Evolutionary conservation across 2,113 vertebrate species (phyloP).

Genomic region (Argyrosomus japonicus): DNA sequence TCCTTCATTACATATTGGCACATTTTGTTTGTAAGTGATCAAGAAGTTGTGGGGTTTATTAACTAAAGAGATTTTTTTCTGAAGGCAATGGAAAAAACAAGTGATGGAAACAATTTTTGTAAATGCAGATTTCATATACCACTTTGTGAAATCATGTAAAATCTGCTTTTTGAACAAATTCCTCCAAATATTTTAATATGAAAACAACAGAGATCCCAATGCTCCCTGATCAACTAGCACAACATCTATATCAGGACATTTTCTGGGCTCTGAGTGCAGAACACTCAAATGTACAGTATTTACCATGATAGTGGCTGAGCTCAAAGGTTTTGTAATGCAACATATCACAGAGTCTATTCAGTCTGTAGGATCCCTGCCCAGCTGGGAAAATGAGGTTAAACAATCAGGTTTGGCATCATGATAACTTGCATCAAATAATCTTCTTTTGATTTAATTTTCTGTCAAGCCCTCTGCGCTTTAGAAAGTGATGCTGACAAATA

Average conservation of each 20-base stretch:
- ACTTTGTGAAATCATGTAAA: not conserved
- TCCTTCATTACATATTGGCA: constrained; percentile 3
- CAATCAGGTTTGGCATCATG: not conserved
- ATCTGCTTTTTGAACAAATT: not conserved
- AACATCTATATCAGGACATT: not conserved
- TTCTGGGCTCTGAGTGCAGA: not conserved
- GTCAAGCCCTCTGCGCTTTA: not conserved
- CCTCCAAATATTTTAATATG: not conserved
- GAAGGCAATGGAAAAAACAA: not conserved
- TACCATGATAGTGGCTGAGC: not conserved
- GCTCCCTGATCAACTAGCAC: not conserved
- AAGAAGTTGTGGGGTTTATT: not conserved
- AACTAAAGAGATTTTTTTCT: not conserved
- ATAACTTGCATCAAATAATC: not conserved
- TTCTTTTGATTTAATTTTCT: not conserved
- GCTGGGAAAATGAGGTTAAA: not conserved
- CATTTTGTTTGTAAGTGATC: not conserved
- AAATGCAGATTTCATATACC: not conserved
- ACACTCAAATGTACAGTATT: constrained; percentile 20
- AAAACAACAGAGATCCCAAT: not conserved
- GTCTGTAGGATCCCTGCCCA: not conserved
- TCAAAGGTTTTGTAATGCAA: constrained; percentile 14
- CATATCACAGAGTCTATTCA: constrained; percentile 1
- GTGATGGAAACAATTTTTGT: not conserved
- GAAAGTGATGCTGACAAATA: not conserved